Conservation (phyloP, 2,113 vertebrate species). For the Pelvicachromis taeniatus region DNA sequence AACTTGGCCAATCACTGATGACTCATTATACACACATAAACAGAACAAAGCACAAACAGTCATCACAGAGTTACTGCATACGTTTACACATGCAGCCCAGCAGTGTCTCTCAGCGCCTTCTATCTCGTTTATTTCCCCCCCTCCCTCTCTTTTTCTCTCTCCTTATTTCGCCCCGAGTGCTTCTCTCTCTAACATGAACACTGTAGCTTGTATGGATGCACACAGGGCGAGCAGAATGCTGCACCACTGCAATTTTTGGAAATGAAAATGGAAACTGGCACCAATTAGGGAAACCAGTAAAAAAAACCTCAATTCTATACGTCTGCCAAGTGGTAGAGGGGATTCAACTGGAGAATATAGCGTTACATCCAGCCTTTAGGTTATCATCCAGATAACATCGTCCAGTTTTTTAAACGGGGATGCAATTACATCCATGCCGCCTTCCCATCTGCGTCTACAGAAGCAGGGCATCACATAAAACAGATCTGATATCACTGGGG, state of each 20-base stretch:
- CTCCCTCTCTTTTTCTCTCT: not conserved
- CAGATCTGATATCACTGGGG: not conserved
- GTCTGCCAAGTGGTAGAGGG: constrained; percentile 63
- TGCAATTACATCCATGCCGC: not conserved
- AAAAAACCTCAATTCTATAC: constrained; percentile 64
- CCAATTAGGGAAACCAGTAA: constrained; percentile 74
- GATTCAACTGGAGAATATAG: constrained; percentile 44
- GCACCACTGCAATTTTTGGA: constrained; percentile 67
- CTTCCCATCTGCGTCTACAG: not conserved
- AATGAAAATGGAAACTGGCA: constrained; percentile 76
- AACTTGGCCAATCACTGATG: constrained; percentile 70
- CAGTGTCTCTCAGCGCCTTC: constrained; percentile 14
- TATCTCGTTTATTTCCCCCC: not conserved
- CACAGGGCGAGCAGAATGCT: constrained; percentile 27
- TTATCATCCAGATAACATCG: constrained; percentile 68
- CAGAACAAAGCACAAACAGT: constrained; percentile 66
- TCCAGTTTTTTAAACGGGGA: not conserved
- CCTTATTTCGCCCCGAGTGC: not conserved
- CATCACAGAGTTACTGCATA: constrained; percentile 47
- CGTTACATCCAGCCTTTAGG: constrained; percentile 55
- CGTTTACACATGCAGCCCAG: constrained; percentile 51
- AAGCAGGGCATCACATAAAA: not conserved
- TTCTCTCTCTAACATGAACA: not conserved
- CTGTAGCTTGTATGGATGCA: not conserved
- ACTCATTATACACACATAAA: constrained; percentile 71